Evolutionary conservation across 2,797 vertebrate species (phyloP).

Genomic region (Lithobates sylvaticus): DNA sequence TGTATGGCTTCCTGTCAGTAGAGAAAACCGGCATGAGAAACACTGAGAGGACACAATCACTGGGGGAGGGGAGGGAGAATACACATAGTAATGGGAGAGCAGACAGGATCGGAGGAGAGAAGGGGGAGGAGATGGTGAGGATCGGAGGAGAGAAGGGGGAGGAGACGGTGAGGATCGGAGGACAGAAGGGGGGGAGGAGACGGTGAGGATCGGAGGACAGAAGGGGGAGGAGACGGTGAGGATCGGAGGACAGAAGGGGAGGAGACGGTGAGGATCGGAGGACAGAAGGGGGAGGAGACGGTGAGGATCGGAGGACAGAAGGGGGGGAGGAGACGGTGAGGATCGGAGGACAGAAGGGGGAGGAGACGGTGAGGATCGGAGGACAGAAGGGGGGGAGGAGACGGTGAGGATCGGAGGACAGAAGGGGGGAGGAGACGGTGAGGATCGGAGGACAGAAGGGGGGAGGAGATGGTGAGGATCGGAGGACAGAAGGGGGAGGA

Average conservation of each 20-base stretch:
- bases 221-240: too few species aligned
- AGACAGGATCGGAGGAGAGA: background rate
- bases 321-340: too few species aligned
- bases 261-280: too few species aligned
- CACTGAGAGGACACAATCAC: background rate
- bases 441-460: too few species aligned
- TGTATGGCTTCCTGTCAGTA: conserved; percentile 87
- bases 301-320: background rate
- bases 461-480: too few species aligned
- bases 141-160: background rate
- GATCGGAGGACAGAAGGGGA: too few species aligned
- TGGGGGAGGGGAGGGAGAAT: too few species aligned
- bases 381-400: background rate
- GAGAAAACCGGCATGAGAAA: background rate
- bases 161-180: too few species aligned
- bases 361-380: background rate
- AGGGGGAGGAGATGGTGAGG: background rate
- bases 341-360: background rate
- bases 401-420: background rate
- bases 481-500: too few species aligned
- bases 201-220: background rate
- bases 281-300: background rate
- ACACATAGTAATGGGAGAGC: too few species aligned
- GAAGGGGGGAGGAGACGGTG: background rate
- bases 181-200: background rate